phyloP scores from a whole-genome alignment of 2,113 vertebrate genomes.

The Natator depressus region DNA sequence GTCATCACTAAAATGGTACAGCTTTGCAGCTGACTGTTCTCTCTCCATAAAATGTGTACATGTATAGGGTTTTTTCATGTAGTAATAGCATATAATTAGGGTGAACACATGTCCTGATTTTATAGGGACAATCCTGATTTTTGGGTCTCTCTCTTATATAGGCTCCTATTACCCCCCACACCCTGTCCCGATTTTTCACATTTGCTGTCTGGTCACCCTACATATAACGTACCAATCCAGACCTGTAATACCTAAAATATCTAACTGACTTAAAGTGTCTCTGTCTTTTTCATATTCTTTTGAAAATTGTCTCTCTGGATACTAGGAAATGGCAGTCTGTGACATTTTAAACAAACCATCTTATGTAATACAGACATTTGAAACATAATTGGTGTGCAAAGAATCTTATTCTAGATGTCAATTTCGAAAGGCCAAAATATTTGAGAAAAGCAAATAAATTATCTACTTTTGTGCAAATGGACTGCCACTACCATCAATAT shows the following conservation, averaged over 20 bases:
- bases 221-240: no score
- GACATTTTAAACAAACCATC: background rate
- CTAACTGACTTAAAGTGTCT: background rate
- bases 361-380: background rate
- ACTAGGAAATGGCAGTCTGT: background rate
- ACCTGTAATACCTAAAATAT: background rate
- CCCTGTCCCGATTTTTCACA: no score
- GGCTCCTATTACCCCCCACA: no score
- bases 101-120: no score
- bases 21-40: background rate
- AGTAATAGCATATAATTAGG: background rate
- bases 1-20: background rate
- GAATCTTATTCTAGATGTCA: background rate
- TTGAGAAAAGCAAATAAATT: conserved; percentile 20
- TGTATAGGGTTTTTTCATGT: background rate
- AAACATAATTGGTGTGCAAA: background rate
- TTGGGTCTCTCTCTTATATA: no score
- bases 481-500: background rate
- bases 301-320: background rate
- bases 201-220: no score
- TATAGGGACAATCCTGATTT: no score
- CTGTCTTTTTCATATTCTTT: background rate
- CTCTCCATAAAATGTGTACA: background rate
- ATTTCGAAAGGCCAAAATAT: conserved; percentile 22
- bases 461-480: background rate